Conservation (phyloP, 2,113 vertebrate genomes). For the Chaetodon trifascialis region DNA sequence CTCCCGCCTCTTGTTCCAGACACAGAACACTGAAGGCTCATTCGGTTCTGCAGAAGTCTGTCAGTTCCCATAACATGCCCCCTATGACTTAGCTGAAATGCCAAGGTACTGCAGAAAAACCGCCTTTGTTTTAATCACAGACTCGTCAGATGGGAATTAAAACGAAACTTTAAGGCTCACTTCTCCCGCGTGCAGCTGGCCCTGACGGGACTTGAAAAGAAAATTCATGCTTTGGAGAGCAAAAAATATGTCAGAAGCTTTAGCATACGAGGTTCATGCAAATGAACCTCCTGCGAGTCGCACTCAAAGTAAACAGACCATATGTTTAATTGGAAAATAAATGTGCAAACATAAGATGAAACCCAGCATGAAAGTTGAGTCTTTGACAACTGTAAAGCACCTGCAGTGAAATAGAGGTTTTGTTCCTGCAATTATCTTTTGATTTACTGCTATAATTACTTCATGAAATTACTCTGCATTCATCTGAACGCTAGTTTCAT, state of each 20-base stretch:
- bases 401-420: constrained; percentile 33
- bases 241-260: not conserved
- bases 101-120: constrained; percentile 26
- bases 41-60: constrained; percentile 65
- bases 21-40: constrained; percentile 57
- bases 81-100: constrained; percentile 58
- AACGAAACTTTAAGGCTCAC: not conserved
- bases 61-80: constrained; percentile 58
- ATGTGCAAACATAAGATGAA: constrained; percentile 25
- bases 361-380: constrained; percentile 19
- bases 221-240: not conserved
- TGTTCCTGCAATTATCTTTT: constrained; percentile 41
- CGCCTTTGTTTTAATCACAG: constrained; percentile 60
- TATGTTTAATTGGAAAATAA: constrained; percentile 45
- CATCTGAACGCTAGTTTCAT: constrained; percentile 5
- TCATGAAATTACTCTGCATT: constrained; percentile 34
- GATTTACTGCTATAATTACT: constrained; percentile 43
- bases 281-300: constrained; percentile 12
- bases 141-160: constrained; percentile 28
- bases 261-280: not conserved
- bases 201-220: not conserved
- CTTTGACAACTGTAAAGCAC: constrained; percentile 13
- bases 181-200: not conserved
- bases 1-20: constrained; percentile 46
- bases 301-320: constrained; percentile 49